phyloP scores from a whole-genome alignment of 2,888 invertebrate species.

The Tuberolachnus salignus region DNA sequence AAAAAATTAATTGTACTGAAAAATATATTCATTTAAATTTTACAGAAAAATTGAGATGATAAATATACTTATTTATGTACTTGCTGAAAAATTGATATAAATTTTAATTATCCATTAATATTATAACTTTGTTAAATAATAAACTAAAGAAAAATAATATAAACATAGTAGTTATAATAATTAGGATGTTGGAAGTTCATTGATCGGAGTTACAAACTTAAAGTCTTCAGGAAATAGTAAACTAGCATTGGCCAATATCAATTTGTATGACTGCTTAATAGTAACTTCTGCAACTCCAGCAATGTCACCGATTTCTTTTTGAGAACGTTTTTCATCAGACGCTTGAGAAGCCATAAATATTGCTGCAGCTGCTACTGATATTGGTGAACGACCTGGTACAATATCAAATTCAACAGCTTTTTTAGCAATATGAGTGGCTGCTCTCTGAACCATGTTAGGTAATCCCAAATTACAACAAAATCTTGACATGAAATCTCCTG shows the following conservation, averaged over 20 bases:
- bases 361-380: constrained; percentile 98
- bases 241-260: constrained; percentile 92
- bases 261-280: constrained; percentile 94
- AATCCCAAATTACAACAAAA: constrained; percentile 95
- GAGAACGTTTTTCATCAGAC: constrained; percentile 89
- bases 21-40: neutral
- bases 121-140: neutral
- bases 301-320: constrained; percentile 97
- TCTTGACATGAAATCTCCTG: constrained; percentile 98
- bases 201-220: constrained; percentile 92
- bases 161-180: neutral
- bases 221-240: constrained; percentile 96
- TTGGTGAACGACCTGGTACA: constrained; percentile 96
- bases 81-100: constrained; percentile 1
- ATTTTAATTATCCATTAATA: neutral
- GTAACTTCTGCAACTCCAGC: constrained; percentile 99
- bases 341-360: constrained; percentile 99
- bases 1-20: constrained; percentile 28
- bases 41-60: constrained; percentile 15
- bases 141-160: constrained; percentile 2
- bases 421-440: constrained; percentile 95
- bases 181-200: constrained; percentile 75
- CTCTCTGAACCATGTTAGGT: constrained; percentile 86
- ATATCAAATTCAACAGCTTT: constrained; percentile 97
- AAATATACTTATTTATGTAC: neutral